Base-by-base conservation (phyloP, 1,140 invertebrate genomes). In the Hyphantria cunea region DNA sequence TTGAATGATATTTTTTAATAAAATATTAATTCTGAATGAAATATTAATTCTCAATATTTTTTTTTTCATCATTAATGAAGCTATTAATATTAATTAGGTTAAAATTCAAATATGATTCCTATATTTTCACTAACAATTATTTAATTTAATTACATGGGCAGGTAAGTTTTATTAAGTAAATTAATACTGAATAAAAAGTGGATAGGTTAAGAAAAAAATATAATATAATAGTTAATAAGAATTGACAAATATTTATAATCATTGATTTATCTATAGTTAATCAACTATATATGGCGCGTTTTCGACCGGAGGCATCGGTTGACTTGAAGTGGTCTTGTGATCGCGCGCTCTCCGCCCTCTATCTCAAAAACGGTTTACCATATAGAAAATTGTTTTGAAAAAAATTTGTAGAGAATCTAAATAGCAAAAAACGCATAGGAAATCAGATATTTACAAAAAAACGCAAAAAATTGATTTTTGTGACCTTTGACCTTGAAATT, bases 1-100 rank as follows among this genome's bases (percentile, higher is more conserved):
- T 63, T 48, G 50, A 63, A 63, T 54, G 42, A 63, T 63, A 63
- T 63, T 63, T 63, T 63, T 63, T 52, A 54, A 63, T 63, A 63
- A 63, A n/a, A n/a, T n/a, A n/a, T n/a, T n/a, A n/a, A n/a, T n/a
- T n/a, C n/a, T n/a, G n/a, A n/a, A n/a, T n/a, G n/a, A 63, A 63
- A 54, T 25, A 53, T 63, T 63, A 63, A 63, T 63, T 63, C 60
- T 53, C 48, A 54, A 54, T 54, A 42, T 42, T 54, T 54, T 54
- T 54, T 54, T 54, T 54, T 54, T 54, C 37, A 63, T 63, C 50
- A 63, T 63, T 50, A 53, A 63, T 53, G 60, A 54, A 42, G 37
- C 44, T 42, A 54, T 41, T 42, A 54, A 54, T 54, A 54, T 54
- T 54, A 54, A 54, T 54, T 54, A 54, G 52, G 52, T 42, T 54